These are phyloP conservation scores for Limosa lapponica DNA, from an alignment of 2,797 vertebrate species.

Conservation along the genomic window DNA sequence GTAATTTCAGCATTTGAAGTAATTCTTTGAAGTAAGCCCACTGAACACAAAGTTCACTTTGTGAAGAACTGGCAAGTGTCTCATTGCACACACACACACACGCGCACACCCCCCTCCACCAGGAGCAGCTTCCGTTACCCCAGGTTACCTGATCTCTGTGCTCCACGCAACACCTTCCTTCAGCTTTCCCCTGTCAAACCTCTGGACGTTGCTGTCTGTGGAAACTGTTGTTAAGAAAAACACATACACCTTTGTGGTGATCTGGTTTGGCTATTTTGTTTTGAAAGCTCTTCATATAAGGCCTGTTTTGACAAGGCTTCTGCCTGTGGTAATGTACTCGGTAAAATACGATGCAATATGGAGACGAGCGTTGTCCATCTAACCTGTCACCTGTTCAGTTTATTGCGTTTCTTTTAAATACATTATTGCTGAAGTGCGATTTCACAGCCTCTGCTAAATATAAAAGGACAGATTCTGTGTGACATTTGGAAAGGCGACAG, in stretches of 20 bases:
- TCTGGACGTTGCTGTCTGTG: background rate
- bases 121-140: background rate
- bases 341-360: background rate
- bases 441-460: background rate
- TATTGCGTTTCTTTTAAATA: background rate
- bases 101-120: too few species aligned
- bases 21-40: background rate
- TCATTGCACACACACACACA: background rate
- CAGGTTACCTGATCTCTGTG: too few species aligned
- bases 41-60: background rate
- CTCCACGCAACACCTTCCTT: background rate
- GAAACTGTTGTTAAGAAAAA: background rate
- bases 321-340: fast-evolving
- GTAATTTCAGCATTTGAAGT: background rate
- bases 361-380: background rate
- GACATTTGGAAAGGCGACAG: background rate
- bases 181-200: background rate
- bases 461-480: background rate
- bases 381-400: background rate
- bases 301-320: background rate
- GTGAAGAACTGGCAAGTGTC: background rate
- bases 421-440: background rate
- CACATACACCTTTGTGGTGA: background rate
- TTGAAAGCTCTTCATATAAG: background rate
- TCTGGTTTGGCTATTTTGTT: background rate